A percentile compares a stretch with the other conserved stretches of the same genome.
Evolutionary conservation across 2,113 vertebrate species (phyloP).

Genomic region (Campylomormyrus numenius): DNA sequence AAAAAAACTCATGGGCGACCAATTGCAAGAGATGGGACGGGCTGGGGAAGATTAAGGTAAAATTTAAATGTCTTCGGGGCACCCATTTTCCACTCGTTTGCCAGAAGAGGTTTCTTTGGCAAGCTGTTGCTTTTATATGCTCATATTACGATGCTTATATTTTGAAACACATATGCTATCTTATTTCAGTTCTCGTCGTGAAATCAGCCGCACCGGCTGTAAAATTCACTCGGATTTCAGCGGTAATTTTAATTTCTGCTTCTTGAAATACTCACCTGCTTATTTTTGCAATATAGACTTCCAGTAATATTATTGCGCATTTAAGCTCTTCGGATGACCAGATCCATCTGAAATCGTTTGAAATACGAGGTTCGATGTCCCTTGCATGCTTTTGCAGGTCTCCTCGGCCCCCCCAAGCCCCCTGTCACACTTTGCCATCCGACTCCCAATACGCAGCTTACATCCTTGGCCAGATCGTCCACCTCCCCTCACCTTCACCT

Average conservation of each 20-base stretch:
- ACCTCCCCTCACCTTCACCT: too few species aligned
- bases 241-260: neutral
- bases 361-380: neutral
- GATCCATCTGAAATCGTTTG: neutral
- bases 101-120: neutral
- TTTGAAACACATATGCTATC: neutral
- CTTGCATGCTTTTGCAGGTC: neutral
- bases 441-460: neutral
- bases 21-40: slow-evolving; percentile 37
- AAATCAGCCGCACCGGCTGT: neutral
- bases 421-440: neutral
- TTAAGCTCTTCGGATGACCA: neutral
- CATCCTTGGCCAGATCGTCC: neutral
- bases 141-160: neutral
- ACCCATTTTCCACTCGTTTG: neutral
- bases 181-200: neutral
- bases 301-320: neutral
- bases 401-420: neutral
- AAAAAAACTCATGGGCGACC: slow-evolving; percentile 17
- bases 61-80: slow-evolving; percentile 24
- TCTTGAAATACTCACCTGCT: neutral
- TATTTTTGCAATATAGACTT: neutral
- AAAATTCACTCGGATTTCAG: neutral
- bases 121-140: neutral
- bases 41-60: slow-evolving; percentile 30